Evolutionary conservation across 2,797 vertebrate species (phyloP).

Genomic region (Vipera latastei): DNA sequence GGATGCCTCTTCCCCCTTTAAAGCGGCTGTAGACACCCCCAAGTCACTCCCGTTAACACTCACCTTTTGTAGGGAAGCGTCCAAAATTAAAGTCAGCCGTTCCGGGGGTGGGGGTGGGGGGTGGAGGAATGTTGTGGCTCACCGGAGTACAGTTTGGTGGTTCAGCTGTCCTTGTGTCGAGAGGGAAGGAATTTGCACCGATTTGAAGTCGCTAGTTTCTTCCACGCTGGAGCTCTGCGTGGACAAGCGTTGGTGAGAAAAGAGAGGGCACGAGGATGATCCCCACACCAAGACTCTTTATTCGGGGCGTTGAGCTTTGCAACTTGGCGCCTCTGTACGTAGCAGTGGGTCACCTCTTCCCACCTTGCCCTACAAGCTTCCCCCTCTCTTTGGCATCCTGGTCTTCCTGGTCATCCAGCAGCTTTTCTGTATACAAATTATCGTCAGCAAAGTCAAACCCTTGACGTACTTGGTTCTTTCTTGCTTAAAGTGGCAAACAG

Average conservation of each 20-base stretch:
- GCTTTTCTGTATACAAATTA: conserved; percentile 73
- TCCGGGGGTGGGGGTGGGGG: conserved; percentile 65
- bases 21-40: conserved; percentile 76
- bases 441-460: conserved; percentile 70
- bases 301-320: conserved; percentile 74
- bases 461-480: conserved; percentile 67
- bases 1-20: conserved; percentile 78
- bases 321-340: conserved; percentile 64
- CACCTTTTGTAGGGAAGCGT: conserved; percentile 73
- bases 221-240: conserved; percentile 74
- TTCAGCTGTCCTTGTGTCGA: conserved; percentile 76
- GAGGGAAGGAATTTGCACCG: conserved; percentile 73
- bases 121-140: conserved; percentile 67
- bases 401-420: conserved; percentile 64
- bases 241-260: conserved; percentile 68
- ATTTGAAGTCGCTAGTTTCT: conserved; percentile 75
- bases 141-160: conserved; percentile 75
- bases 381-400: conserved; percentile 65
- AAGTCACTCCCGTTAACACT: conserved; percentile 70
- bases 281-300: conserved; percentile 68
- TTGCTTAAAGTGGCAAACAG: conserved; percentile 66
- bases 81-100: conserved; percentile 78
- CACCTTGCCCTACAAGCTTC: conserved; percentile 38
- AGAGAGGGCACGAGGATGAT: conserved; percentile 39
- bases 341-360: conserved; percentile 74